These are phyloP conservation scores for Rhabdophis nuchalis DNA, from an alignment of 2,797 vertebrate species.

Conservation along the genomic window DNA sequence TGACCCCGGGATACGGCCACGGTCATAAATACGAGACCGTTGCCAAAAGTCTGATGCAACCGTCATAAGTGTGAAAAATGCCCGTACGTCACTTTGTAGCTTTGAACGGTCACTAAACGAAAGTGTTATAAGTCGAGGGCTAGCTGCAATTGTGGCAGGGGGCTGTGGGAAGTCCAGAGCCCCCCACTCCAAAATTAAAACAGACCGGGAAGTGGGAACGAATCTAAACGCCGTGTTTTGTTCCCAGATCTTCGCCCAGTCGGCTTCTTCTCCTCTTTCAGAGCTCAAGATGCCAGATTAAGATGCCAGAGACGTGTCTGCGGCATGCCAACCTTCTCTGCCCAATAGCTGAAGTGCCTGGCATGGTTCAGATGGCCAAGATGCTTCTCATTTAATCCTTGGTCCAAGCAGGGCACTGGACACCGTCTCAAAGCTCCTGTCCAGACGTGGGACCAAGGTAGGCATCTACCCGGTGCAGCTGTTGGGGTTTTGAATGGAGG, in stretches of 20 bases:
- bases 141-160: not conserved
- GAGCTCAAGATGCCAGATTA: constrained; percentile 42
- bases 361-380: constrained; percentile 21
- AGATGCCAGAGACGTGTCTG: constrained; percentile 42
- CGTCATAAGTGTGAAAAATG: rapidly evolving
- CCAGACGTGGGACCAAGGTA: not conserved
- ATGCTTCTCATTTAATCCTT: constrained; percentile 49
- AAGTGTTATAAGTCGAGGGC: not conserved
- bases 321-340: constrained; percentile 39
- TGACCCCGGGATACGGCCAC: too few relatives aligned
- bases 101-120: too few relatives aligned
- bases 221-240: not conserved
- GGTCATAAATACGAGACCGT: too few relatives aligned
- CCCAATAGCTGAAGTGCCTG: constrained; percentile 50
- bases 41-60: too few relatives aligned
- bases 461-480: not conserved
- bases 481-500: not conserved
- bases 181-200: too few relatives aligned
- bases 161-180: not conserved
- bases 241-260: not conserved
- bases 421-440: not conserved
- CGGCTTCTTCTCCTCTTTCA: not conserved
- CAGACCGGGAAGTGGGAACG: too few relatives aligned
- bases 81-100: too few relatives aligned
- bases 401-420: not conserved